phyloP scores from a whole-genome alignment of 2,888 invertebrate species.

The Sphaeridia pumilis region DNA sequence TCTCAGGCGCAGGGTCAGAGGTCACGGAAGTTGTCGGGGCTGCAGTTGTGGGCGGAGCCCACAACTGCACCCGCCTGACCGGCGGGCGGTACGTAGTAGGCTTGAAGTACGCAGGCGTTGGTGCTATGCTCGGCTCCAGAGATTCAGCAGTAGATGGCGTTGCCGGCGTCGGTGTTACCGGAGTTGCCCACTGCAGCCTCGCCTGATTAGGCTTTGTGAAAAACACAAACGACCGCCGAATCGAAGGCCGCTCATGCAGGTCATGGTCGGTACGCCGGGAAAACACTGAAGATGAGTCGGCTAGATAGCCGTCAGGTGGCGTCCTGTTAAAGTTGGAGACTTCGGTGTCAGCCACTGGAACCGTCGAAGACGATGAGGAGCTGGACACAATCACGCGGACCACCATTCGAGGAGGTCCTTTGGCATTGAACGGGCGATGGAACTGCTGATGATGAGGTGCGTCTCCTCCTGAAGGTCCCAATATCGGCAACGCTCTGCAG shows the following conservation, averaged over 20 bases:
- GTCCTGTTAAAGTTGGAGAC: too few relatives aligned
- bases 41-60: too few relatives aligned
- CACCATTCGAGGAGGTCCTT: slow-evolving; percentile 24
- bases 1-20: slow-evolving; percentile 2
- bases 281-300: background rate
- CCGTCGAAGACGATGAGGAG: slow-evolving; percentile 8
- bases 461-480: too few relatives aligned
- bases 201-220: background rate
- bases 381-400: slow-evolving; percentile 29
- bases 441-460: too few relatives aligned
- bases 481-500: too few relatives aligned
- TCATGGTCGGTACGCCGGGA: background rate
- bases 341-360: background rate
- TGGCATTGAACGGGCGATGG: background rate
- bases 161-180: background rate
- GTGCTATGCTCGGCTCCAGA: background rate
- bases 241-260: background rate
- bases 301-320: background rate
- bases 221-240: background rate
- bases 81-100: slow-evolving; percentile 5
- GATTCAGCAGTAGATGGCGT: background rate
- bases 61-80: too few relatives aligned
- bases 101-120: background rate
- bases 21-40: background rate
- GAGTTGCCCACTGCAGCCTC: background rate